Base-by-base conservation (phyloP, 2,113 vertebrate species). In the Campylomormyrus tamandua region DNA sequence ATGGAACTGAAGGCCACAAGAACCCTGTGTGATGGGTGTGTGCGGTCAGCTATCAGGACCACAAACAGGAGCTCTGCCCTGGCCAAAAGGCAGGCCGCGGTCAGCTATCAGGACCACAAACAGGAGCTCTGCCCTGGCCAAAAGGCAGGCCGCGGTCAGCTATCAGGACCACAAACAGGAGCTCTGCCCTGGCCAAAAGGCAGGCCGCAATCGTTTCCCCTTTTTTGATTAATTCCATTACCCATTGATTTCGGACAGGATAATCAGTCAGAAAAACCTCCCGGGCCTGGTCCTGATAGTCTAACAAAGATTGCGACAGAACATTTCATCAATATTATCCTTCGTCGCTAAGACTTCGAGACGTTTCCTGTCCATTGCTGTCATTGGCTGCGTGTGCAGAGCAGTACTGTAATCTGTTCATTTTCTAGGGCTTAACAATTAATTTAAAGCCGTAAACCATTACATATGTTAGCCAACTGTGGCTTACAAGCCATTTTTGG, bases 1-100 rank as follows among this genome's bases (percentile, higher is more conserved):
- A 94, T 95, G 93, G 84, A 53, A 90, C 95, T 96, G 94, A 95
- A 96, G 96, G 96, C 96, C 96, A 97, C 96, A 96, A 97, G 96
- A 96, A 96, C 95, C 92, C 92, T 92, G 45, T 84, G 83, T 24
- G 83, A 45, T 24, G 21, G 19, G 80, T 90, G 77, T 91, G 86
- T 91, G 93, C 91, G 92, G 91, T 95, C 93, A 77, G 90, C 91
- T 90, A 35, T 48, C 88, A 89, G 89, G 94, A 92, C 92, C 92
- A 92, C 92, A 92, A 92, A 89, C 86, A 88, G 83, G 80, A 52
- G 74, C 83, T 19, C 27, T n/a, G 74, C 39, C 19, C n/a, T 50
- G 49, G 49, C 49, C 49, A 50, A 50, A 50, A 62, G 35, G 39
- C 50, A 53, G 31, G 39, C 80, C 15, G 93, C 91, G 93, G 91